Percentiles rank a stretch among this genome's conserved stretches.
phyloP scores from a whole-genome alignment of 2,888 invertebrate species.

The Tuta absoluta region DNA sequence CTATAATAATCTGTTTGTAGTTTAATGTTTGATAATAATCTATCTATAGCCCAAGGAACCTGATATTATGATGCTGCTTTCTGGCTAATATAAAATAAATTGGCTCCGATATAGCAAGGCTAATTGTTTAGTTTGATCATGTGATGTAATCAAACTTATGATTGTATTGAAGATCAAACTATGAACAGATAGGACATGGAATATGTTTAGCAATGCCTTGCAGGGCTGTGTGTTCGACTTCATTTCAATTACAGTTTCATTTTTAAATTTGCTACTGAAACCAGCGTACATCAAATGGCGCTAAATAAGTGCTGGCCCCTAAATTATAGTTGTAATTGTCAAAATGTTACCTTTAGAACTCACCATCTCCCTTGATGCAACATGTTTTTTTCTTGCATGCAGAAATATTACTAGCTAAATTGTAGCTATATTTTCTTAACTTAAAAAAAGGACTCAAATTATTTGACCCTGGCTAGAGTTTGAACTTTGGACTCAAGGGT shows the following conservation, averaged over 20 bases:
- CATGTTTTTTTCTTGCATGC: too few relatives aligned
- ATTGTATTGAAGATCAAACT: not conserved
- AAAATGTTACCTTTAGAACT: too few relatives aligned
- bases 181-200: constrained; percentile 7
- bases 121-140: not conserved
- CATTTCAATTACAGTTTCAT: too few relatives aligned
- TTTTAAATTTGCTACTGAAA: too few relatives aligned
- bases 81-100: not conserved
- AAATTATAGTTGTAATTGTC: too few relatives aligned
- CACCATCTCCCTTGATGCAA: too few relatives aligned
- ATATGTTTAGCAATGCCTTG: constrained; percentile 5
- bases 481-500: too few relatives aligned
- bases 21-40: constrained; percentile 20
- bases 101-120: not conserved
- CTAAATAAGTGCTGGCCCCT: not conserved
- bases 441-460: too few relatives aligned
- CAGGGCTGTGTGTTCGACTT: not conserved
- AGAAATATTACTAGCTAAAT: too few relatives aligned
- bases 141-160: not conserved
- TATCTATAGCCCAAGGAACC: not conserved
- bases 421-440: too few relatives aligned
- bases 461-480: too few relatives aligned
- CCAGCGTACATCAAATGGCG: too few relatives aligned
- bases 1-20: constrained; percentile 33
- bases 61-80: not conserved